A percentile compares a stretch with the other conserved stretches of the same genome.
phyloP scores from a whole-genome alignment of 2,888 invertebrate species.

The Trichopoda pennipes region DNA sequence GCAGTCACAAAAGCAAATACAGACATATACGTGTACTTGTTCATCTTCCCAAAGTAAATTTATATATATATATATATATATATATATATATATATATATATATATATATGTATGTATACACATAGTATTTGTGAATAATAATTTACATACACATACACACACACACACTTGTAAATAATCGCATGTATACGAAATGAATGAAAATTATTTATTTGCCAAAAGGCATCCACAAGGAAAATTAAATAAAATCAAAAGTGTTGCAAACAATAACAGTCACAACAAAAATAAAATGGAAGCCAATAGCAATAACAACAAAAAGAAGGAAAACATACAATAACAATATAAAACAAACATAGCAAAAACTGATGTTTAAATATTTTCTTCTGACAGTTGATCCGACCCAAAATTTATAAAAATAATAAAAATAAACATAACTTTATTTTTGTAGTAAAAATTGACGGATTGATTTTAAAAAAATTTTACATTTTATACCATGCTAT shows the following conservation, averaged over 20 bases:
- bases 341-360: conserved; percentile 4
- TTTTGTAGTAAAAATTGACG: too few species aligned
- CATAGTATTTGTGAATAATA: neutral
- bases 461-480: too few species aligned
- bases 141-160: neutral
- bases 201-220: conserved; percentile 56
- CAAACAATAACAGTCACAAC: conserved; percentile 10
- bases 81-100: too few species aligned
- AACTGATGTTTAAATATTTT: neutral
- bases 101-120: too few species aligned
- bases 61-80: neutral
- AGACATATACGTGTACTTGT: too few species aligned
- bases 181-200: neutral
- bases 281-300: neutral
- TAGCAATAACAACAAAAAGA: neutral
- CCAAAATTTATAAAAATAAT: neutral
- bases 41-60: neutral
- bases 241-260: conserved; percentile 62
- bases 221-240: conserved; percentile 60
- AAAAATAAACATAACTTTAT: too few species aligned
- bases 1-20: too few species aligned
- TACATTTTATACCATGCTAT: too few species aligned
- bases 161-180: neutral
- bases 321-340: conserved; percentile 4
- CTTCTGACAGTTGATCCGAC: neutral